phyloP scores from a whole-genome alignment of 2,113 vertebrate species.

The Sula dactylatra region DNA sequence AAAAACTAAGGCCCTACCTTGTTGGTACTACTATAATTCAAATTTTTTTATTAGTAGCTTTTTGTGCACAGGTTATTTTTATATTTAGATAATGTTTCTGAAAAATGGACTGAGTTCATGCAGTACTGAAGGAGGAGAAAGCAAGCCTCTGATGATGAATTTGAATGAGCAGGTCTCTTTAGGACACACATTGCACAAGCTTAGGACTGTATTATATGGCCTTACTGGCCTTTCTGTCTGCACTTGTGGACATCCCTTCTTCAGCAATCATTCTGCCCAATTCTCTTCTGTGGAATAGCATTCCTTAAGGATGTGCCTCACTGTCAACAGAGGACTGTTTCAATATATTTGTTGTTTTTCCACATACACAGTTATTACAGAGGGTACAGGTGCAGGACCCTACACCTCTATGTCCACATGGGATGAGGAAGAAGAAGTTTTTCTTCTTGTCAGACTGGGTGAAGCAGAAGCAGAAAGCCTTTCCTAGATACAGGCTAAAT shows the following conservation, averaged over 20 bases:
- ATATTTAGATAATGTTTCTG: not conserved
- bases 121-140: not conserved
- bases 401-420: not conserved
- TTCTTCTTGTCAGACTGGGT: not conserved
- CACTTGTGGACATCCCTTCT: not conserved
- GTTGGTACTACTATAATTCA: not conserved
- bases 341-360: not conserved
- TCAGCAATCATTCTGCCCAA: not conserved
- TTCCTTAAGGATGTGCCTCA: not conserved
- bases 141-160: not conserved
- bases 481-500: not conserved
- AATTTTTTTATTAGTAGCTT: not conserved
- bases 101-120: not conserved
- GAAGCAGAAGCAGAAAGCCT: not conserved
- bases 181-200: not conserved
- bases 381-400: not conserved
- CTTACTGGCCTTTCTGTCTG: not conserved
- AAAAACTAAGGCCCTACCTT: not conserved
- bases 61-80: not conserved
- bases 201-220: not conserved
- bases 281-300: not conserved
- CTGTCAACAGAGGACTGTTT: not conserved
- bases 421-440: not conserved
- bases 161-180: not conserved
- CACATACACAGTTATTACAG: not conserved